Conservation (phyloP, 2,797 vertebrate species). For the Mus caroli region DNA sequence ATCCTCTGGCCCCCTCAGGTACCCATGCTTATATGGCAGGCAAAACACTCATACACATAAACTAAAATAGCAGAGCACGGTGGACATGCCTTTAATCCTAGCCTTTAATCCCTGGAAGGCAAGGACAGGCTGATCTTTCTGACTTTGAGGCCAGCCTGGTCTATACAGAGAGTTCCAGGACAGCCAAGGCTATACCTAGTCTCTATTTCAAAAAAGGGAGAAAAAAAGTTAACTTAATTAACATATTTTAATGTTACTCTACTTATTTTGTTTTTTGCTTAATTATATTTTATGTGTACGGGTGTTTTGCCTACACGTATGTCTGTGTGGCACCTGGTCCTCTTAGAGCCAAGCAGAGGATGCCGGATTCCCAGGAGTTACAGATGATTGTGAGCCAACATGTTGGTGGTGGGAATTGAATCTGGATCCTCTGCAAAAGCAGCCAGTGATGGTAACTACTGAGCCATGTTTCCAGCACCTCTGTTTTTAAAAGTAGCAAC, state of each 20-base stretch:
- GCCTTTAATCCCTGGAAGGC: too few relatives aligned
- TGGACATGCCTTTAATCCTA: neutral
- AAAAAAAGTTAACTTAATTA: neutral
- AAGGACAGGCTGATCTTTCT: neutral
- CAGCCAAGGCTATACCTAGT: neutral
- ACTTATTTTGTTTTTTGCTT: neutral
- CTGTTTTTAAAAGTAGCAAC: conserved; percentile 6
- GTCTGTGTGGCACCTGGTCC: neutral
- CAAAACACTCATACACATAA: neutral
- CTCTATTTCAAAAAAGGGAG: neutral
- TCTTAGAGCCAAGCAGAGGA: neutral
- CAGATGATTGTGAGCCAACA: neutral
- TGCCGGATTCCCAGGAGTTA: neutral
- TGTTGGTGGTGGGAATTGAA: neutral
- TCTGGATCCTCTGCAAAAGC: neutral
- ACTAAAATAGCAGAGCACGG: too few relatives aligned
- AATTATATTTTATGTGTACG: neutral
- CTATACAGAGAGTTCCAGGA: neutral
- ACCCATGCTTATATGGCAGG: neutral
- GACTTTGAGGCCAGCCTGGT: neutral
- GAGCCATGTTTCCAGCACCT: neutral
- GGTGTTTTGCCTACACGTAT: neutral
- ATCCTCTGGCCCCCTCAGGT: neutral
- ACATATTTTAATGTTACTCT: neutral
- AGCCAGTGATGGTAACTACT: neutral